Conservation (phyloP, 2,797 vertebrate genomes). For the Lacerta bilineata region DNA sequence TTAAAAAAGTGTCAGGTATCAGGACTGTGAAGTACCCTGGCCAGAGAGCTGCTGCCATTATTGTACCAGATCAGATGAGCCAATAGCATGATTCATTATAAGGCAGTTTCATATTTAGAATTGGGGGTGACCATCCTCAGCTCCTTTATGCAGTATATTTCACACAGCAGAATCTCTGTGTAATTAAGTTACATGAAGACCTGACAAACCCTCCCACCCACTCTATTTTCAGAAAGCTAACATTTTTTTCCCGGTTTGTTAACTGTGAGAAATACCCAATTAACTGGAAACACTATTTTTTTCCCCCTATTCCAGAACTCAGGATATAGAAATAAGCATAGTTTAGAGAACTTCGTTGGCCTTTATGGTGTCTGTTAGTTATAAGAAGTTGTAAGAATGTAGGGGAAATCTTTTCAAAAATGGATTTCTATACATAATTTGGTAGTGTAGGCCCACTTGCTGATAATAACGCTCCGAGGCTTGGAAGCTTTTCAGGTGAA, state of each 20-base stretch:
- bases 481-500: conserved; percentile 98
- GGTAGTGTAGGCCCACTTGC: conserved; percentile 30
- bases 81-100: not conserved
- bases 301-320: not conserved
- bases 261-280: not conserved
- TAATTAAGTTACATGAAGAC: not conserved
- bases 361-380: not conserved
- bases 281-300: not conserved
- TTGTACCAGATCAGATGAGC: not conserved
- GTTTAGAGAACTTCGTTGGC: not conserved
- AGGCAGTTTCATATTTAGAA: not conserved
- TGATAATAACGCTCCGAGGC: conserved; percentile 96
- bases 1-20: not conserved
- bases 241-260: not conserved
- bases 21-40: not conserved
- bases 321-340: not conserved
- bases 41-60: not conserved
- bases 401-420: too few species aligned
- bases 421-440: too few species aligned
- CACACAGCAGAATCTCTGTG: not conserved
- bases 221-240: not conserved
- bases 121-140: not conserved
- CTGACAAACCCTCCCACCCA: not conserved
- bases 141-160: not conserved
- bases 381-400: too few species aligned